Percentiles rank a stretch among this genome's conserved stretches.
Evolutionary conservation across 2,797 vertebrate species (phyloP).

Genomic region (Pampus argenteus): DNA sequence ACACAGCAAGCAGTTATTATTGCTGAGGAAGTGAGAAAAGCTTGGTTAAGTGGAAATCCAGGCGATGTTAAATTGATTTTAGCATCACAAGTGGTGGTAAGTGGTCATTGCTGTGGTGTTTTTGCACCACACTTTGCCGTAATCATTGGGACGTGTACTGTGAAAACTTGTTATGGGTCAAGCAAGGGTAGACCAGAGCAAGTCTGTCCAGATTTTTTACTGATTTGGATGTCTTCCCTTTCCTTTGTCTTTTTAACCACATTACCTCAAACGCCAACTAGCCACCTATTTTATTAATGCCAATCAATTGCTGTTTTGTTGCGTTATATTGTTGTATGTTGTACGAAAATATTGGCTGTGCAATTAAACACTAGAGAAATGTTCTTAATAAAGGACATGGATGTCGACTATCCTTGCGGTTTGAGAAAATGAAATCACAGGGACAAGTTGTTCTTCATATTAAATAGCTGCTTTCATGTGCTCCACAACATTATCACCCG

Average conservation of each 20-base stretch:
- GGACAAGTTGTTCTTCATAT: slow-evolving; percentile 20
- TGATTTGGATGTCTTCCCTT: not conserved
- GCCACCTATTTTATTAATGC: not conserved
- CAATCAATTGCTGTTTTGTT: not conserved
- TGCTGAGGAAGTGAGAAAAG: slow-evolving; percentile 64
- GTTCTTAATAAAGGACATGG: slow-evolving; percentile 4
- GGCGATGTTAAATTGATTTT: slow-evolving; percentile 63
- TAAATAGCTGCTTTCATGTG: slow-evolving; percentile 14
- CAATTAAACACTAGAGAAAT: slow-evolving; percentile 2
- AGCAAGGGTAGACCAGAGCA: not conserved
- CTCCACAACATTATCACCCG: not conserved
- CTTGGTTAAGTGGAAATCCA: slow-evolving; percentile 47
- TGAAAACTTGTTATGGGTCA: slow-evolving; percentile 12
- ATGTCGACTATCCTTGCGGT: not conserved
- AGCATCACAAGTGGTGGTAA: slow-evolving; percentile 40
- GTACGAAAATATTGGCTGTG: not conserved
- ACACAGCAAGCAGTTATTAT: slow-evolving; percentile 40
- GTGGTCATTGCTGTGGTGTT: slow-evolving; percentile 41
- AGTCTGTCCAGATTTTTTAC: not conserved
- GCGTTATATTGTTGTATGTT: slow-evolving; percentile 8
- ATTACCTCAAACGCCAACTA: not conserved
- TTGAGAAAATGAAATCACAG: slow-evolving; percentile 31
- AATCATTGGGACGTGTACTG: slow-evolving; percentile 4
- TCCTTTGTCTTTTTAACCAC: not conserved
- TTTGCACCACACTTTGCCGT: slow-evolving; percentile 36